phyloP scores from a whole-genome alignment of 2,113 vertebrate species.

The Heloderma charlesbogerti region DNA sequence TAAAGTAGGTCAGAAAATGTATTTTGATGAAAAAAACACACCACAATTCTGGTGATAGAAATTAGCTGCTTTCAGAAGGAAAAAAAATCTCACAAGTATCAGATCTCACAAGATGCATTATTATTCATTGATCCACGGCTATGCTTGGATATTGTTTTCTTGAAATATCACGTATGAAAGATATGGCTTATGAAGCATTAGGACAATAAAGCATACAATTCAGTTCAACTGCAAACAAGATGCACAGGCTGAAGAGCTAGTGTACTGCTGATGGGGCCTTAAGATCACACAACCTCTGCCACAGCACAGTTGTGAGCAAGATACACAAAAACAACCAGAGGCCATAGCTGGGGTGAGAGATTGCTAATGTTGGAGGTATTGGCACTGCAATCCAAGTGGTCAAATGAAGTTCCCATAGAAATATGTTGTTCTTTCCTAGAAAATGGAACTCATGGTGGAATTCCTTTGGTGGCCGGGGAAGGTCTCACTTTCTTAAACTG shows the following conservation, averaged over 20 bases:
- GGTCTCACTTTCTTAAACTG: too few relatives aligned
- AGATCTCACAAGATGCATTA: background rate
- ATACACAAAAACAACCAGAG: background rate
- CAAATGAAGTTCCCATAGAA: background rate
- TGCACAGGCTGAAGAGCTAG: background rate
- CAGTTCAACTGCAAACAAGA: background rate
- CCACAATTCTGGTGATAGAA: background rate
- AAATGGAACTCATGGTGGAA: too few relatives aligned
- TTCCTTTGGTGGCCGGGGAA: too few relatives aligned
- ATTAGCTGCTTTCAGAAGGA: background rate
- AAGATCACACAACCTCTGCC: background rate
- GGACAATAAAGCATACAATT: background rate
- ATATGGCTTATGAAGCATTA: background rate
- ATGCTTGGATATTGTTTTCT: background rate
- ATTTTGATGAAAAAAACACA: background rate
- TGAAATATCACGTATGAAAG: background rate
- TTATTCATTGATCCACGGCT: background rate
- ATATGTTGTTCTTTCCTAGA: background rate
- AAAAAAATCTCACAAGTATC: too few relatives aligned
- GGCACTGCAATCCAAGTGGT: background rate
- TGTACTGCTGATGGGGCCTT: rapidly evolving
- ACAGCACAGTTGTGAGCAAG: background rate
- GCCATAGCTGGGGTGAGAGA: background rate
- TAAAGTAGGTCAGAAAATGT: constrained; percentile 7
- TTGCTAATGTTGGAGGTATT: background rate